Percentiles rank a stretch among this genome's conserved stretches.
These are phyloP conservation scores for Sanderia malayensis DNA, from an alignment of 30 jellyfish, hydroid and myxozoan genomes.

Conservation along the genomic window DNA sequence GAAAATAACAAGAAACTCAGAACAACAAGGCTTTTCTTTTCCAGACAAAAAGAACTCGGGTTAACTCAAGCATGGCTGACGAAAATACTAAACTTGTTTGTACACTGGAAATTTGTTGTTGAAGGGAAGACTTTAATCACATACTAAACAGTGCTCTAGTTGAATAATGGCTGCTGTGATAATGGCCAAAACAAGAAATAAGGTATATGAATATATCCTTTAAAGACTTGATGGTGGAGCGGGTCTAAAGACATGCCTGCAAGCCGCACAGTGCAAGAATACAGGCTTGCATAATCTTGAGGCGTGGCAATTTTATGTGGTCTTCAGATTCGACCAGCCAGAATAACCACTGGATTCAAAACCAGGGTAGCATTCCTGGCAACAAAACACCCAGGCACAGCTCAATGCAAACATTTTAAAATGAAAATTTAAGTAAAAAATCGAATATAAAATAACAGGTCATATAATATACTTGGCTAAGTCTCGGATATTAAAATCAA, in stretches of 20 bases:
- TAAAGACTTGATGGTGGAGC: not conserved
- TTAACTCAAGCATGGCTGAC: too few relatives aligned
- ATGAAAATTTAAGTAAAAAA: not conserved
- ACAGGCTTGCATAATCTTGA: not conserved
- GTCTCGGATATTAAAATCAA: not conserved
- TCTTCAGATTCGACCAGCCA: not conserved
- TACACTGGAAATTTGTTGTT: not conserved
- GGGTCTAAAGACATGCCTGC: not conserved
- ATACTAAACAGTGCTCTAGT: not conserved
- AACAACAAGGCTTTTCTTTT: too few relatives aligned
- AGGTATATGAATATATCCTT: too few relatives aligned
- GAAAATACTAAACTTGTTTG: too few relatives aligned
- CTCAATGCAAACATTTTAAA: not conserved
- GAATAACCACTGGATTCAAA: not conserved
- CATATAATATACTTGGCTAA: too few relatives aligned
- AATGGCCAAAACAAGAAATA: not conserved
- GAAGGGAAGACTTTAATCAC: not conserved
- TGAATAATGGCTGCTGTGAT: not conserved
- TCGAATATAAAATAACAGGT: too few relatives aligned
- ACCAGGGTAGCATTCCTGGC: not conserved
- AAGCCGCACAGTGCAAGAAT: not conserved
- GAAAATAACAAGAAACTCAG: too few relatives aligned
- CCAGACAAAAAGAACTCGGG: too few relatives aligned
- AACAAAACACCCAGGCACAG: not conserved
- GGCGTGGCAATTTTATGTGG: slow-evolving; percentile 4